Evolutionary conservation across 2,888 invertebrate genomes (phyloP).

Genomic region (Pachliopta kotzebuea): DNA sequence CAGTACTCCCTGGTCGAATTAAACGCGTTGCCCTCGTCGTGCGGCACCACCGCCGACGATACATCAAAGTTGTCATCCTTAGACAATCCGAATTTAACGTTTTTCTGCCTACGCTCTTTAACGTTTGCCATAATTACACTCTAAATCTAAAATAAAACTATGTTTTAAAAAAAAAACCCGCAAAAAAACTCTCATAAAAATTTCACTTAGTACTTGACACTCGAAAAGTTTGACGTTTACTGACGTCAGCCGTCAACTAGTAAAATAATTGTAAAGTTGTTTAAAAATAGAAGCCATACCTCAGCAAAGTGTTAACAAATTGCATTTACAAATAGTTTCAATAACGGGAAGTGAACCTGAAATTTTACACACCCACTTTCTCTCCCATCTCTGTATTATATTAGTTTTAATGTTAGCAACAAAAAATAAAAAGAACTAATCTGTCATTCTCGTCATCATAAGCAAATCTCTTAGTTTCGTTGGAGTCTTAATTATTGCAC

Average conservation of each 20-base stretch:
- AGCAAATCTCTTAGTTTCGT: no score
- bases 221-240: slow-evolving; percentile 37
- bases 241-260: background rate
- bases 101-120: slow-evolving; percentile 58
- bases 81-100: slow-evolving; percentile 62
- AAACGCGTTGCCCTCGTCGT: slow-evolving; percentile 56
- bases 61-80: slow-evolving; percentile 60
- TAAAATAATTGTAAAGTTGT: background rate
- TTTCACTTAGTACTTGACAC: slow-evolving; percentile 35
- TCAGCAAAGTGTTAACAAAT: background rate
- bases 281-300: slow-evolving; percentile 5
- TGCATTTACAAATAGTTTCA: background rate
- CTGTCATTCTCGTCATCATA: no score
- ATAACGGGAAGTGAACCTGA: background rate
- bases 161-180: slow-evolving; percentile 33
- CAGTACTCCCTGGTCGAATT: slow-evolving; percentile 62
- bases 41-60: slow-evolving; percentile 37
- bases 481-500: no score
- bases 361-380: no score
- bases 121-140: slow-evolving; percentile 42
- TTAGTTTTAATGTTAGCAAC: no score
- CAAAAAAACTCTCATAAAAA: slow-evolving; percentile 49
- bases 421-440: no score
- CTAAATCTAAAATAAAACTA: slow-evolving; percentile 28
- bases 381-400: no score